Conservation (phyloP, 2,888 invertebrate genomes). For the Sarcophaga rosellei region DNA sequence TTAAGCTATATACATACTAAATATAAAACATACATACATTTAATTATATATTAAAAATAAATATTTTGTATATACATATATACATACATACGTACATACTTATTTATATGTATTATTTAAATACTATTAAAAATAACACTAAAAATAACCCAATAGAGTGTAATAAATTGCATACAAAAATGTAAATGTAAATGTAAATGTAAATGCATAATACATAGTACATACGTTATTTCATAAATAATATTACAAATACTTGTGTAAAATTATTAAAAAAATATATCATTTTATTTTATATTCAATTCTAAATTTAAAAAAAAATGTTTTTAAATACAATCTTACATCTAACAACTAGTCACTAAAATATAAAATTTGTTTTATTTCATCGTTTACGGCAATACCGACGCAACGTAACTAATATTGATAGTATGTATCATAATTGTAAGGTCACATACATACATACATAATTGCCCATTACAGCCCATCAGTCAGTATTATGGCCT, state of each 20-base stretch:
- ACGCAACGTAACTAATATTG: background rate
- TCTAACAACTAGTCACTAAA: slow-evolving; percentile 66
- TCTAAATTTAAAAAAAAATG: slow-evolving; percentile 41
- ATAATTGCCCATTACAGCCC: no score
- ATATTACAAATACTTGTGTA: background rate
- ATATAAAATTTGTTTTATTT: slow-evolving; percentile 49
- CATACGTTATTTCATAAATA: background rate
- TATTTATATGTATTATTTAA: background rate
- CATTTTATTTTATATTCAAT: slow-evolving; percentile 20
- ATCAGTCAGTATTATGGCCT: no score
- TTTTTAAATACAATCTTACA: slow-evolving; percentile 54
- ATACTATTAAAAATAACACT: no score
- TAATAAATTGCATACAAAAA: no score
- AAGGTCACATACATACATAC: no score
- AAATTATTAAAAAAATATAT: slow-evolving; percentile 1
- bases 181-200: background rate
- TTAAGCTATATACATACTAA: slow-evolving; percentile 45
- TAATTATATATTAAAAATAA: background rate
- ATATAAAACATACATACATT: slow-evolving; percentile 32
- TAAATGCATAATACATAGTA: background rate
- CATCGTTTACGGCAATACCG: background rate
- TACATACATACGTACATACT: slow-evolving; percentile 69
- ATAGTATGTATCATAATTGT: no score
- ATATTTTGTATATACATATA: slow-evolving; percentile 40
- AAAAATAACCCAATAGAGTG: background rate